Conservation (phyloP, 2,888 invertebrate species). For the Aspidiotus destructor region DNA sequence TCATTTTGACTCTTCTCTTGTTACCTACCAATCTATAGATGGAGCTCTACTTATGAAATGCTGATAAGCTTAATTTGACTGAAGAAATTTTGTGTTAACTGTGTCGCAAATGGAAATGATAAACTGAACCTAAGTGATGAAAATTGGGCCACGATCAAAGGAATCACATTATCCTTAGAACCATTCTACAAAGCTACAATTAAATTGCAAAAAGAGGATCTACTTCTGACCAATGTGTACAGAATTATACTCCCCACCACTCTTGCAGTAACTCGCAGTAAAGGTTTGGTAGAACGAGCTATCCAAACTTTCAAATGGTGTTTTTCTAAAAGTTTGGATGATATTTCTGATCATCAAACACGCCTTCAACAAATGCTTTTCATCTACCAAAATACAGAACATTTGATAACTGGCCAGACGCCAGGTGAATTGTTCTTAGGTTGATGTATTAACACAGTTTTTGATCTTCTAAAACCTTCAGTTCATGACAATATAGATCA, state of each 20-base stretch:
- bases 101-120: too few species aligned
- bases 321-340: slow-evolving; percentile 8
- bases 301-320: slow-evolving; percentile 17
- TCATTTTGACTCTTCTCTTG: too few species aligned
- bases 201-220: too few species aligned
- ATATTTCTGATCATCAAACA: not conserved
- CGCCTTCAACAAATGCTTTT: slow-evolving; percentile 25
- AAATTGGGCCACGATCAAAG: too few species aligned
- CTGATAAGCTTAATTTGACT: too few species aligned
- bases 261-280: slow-evolving; percentile 8
- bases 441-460: not conserved
- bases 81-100: too few species aligned
- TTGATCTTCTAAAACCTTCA: slow-evolving; percentile 5
- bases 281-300: slow-evolving; percentile 6
- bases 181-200: too few species aligned
- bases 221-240: too few species aligned
- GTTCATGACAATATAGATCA: not conserved
- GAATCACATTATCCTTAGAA: too few species aligned
- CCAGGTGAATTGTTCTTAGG: slow-evolving; percentile 25
- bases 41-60: too few species aligned
- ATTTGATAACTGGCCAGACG: slow-evolving; percentile 13
- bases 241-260: slow-evolving; percentile 4
- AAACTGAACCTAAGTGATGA: too few species aligned
- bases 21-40: too few species aligned
- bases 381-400: slow-evolving; percentile 24